Conservation (phyloP, 2,113 vertebrate species). For the Anthoscopus minutus region DNA sequence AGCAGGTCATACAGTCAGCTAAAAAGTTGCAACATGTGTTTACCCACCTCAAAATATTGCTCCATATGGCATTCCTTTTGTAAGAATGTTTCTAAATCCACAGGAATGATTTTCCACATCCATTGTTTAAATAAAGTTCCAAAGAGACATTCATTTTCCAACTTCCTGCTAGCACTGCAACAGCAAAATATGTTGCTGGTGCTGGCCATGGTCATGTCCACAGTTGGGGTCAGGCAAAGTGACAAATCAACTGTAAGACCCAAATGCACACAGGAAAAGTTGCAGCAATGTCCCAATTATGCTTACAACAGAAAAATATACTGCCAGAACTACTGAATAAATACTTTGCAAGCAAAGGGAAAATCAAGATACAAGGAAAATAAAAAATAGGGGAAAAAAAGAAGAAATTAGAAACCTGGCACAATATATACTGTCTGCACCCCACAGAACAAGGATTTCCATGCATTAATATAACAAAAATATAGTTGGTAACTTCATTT, state of each 20-base stretch:
- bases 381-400: background rate
- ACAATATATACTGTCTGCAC: background rate
- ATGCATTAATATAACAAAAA: background rate
- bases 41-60: slow-evolving; percentile 2
- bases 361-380: background rate
- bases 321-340: background rate
- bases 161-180: background rate
- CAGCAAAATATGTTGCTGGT: slow-evolving; percentile 17
- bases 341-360: background rate
- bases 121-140: slow-evolving; percentile 26
- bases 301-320: background rate
- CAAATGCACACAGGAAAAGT: background rate
- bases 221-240: background rate
- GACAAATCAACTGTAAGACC: background rate
- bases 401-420: background rate
- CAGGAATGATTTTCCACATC: background rate
- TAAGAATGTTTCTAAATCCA: background rate
- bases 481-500: background rate
- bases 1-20: background rate
- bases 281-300: background rate
- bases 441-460: background rate
- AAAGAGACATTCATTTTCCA: background rate
- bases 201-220: background rate
- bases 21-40: slow-evolving; percentile 33
- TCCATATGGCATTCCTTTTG: background rate